Base-by-base conservation (phyloP, 2,113 vertebrate genomes). In the Notothenia rossii region DNA sequence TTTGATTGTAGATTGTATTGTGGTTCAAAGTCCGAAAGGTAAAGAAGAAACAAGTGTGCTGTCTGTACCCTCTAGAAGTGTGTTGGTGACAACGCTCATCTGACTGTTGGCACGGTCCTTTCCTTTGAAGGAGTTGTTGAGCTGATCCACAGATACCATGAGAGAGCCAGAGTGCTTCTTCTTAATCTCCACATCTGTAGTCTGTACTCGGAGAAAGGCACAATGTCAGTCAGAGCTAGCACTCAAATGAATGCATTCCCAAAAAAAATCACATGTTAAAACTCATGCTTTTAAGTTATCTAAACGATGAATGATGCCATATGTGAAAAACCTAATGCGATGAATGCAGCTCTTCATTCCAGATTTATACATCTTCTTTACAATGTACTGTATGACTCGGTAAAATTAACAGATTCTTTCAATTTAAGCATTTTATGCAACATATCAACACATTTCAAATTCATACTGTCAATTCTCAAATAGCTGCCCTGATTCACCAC, bases 81-180 rank as follows among this genome's bases (percentile, higher is more conserved):
- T 99, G 86, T 99, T 99, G 53, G 98, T 99, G 86, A 98, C 67
- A 0, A 98, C 97, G 0, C 97, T 99, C 96, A 99, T 95, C 40
- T 97, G 96, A 3, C 98, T 99, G 94, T 99, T 98, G 88, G 97
- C 97, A 11, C 97, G 94, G 54, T 99, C 97, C 84, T 99, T 99
- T 58, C 96, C 96, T 10, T 97, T 97, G 0, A 97, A 98, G 70
- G 98, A 99, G 0, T 96, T 96, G 51, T 97, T 97, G 80, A 99
- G 94, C 77, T 99, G 98, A 65, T 99, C 98, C 96, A 99, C 98
- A 0, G 98, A 99, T 63, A 99, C 97, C 95, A 99, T 90, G 8
- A 99, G 97, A 8, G 98, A 99, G 48, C 96, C 98, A 0, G 97
- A 97, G 62, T 96, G 96, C 86, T 98, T 99, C 95, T 98, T 98